Evolutionary conservation across 2,888 invertebrate genomes (phyloP).

Genomic region (Diplolepis rosae): DNA sequence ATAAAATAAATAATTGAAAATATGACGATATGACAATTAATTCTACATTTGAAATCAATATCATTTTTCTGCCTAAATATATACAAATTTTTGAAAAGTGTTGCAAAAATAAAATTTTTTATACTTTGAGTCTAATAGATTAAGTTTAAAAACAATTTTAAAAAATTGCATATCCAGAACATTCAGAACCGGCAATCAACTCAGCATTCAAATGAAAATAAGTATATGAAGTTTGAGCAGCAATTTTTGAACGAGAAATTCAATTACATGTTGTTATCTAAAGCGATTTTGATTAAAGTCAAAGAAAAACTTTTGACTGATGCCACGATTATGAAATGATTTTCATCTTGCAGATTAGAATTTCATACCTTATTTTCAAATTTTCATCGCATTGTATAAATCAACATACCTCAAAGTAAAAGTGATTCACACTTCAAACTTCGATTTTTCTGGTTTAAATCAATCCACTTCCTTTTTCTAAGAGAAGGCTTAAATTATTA

Average conservation of each 20-base stretch:
- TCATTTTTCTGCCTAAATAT: no score
- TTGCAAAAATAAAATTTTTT: no score
- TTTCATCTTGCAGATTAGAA: background rate
- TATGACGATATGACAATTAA: no score
- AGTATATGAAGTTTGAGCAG: background rate
- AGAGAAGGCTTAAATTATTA: background rate
- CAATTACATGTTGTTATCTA: conserved; percentile 37
- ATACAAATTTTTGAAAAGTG: no score
- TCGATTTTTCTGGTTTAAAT: no score
- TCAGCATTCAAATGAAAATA: background rate
- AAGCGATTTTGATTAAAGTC: conserved; percentile 31
- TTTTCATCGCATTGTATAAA: no score
- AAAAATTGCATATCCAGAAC: background rate
- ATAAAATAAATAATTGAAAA: no score
- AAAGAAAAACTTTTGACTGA: conserved; percentile 29
- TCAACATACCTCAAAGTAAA: background rate
- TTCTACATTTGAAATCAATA: no score
- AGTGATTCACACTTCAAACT: no score
- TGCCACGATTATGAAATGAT: background rate
- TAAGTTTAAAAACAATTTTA: background rate
- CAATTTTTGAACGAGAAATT: conserved; percentile 32
- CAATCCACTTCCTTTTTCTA: background rate
- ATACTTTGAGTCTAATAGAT: no score
- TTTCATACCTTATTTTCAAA: no score
- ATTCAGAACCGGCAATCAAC: background rate